Percentiles rank a stretch among this genome's conserved stretches.
These are phyloP conservation scores for Chiloscyllium punctatum DNA, from an alignment of 2,797 vertebrate genomes.

Conservation along the genomic window DNA sequence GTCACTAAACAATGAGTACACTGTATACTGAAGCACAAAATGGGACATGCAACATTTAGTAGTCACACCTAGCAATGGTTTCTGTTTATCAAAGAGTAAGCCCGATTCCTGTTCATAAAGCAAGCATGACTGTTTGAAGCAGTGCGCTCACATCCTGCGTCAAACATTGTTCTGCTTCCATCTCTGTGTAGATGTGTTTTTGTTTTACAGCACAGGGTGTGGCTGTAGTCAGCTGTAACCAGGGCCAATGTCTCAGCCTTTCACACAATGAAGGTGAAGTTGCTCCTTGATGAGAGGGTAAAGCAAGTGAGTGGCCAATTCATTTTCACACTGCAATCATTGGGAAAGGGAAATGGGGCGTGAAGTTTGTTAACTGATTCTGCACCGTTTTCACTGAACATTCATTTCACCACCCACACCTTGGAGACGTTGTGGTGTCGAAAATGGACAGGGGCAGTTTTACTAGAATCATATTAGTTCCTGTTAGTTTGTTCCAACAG, in stretches of 20 bases:
- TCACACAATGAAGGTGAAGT: background rate
- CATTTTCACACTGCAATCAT: background rate
- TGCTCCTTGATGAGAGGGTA: background rate
- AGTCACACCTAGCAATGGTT: slow-evolving; percentile 16
- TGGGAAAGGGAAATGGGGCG: background rate
- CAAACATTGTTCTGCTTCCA: background rate
- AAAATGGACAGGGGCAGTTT: background rate
- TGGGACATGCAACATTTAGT: background rate
- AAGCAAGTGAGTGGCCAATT: background rate
- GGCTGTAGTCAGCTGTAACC: background rate
- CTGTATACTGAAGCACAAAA: background rate
- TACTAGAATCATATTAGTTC: too few relatives aligned
- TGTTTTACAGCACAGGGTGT: background rate
- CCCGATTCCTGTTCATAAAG: background rate
- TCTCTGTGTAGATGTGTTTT: background rate
- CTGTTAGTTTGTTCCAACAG: too few relatives aligned
- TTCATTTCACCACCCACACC: too few relatives aligned
- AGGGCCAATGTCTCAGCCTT: background rate
- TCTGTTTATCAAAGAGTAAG: background rate
- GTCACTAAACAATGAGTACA: background rate
- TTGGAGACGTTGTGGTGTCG: background rate
- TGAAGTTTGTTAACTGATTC: background rate
- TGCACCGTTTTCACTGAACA: background rate
- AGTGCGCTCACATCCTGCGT: background rate
- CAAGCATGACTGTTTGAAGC: background rate